Conservation (phyloP, 2,888 invertebrate species). For the Drosophila parthenogenetica region DNA sequence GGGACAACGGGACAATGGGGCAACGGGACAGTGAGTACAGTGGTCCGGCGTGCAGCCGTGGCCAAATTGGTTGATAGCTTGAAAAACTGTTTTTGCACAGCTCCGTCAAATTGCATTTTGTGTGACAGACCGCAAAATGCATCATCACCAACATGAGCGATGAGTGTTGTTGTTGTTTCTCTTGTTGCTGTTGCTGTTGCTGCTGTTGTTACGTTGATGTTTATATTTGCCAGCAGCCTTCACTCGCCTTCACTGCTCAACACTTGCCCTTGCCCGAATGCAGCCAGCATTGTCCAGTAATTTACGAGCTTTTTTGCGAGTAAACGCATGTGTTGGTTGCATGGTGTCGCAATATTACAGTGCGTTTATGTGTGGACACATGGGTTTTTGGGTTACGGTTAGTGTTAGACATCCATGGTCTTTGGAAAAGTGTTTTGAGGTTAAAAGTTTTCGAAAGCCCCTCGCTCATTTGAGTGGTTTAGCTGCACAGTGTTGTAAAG, state of each 20-base stretch:
- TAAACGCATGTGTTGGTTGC: constrained; percentile 70
- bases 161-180: constrained; percentile 69
- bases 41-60: constrained; percentile 73
- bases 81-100: constrained; percentile 81
- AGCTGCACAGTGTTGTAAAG: constrained; percentile 6
- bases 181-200: constrained; percentile 32
- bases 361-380: constrained; percentile 41
- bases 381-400: constrained; percentile 17
- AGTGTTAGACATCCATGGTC: constrained; percentile 40
- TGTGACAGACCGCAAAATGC: constrained; percentile 85
- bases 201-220: constrained; percentile 66
- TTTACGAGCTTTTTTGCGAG: constrained; percentile 75
- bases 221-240: constrained; percentile 69
- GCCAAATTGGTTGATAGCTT: constrained; percentile 83
- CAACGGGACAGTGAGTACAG: constrained; percentile 26
- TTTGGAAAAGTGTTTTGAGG: constrained; percentile 73
- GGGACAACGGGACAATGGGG: constrained; percentile 20
- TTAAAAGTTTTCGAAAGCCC: constrained; percentile 59
- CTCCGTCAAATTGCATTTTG: constrained; percentile 84
- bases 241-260: neutral
- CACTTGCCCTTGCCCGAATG: constrained; percentile 3
- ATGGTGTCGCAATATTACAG: constrained; percentile 63
- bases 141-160: constrained; percentile 85
- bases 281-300: constrained; percentile 71
- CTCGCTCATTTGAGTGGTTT: constrained; percentile 29